phyloP scores from a whole-genome alignment of 1,140 invertebrate genomes.

The Psix sp. region DNA sequence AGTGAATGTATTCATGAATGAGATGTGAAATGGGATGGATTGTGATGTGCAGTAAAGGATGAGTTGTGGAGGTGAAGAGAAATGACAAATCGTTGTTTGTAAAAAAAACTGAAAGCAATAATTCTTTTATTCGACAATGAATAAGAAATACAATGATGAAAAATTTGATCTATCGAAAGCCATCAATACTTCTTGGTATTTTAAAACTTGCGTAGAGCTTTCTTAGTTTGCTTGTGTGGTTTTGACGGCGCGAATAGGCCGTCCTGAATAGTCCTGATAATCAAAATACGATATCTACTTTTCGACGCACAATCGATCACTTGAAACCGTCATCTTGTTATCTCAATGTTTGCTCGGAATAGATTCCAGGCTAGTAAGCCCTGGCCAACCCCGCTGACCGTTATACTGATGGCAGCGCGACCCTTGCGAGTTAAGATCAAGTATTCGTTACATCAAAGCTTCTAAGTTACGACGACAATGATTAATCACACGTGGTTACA shows the following conservation, averaged over 20 bases:
- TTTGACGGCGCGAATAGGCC: constrained; percentile 61
- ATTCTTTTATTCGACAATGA: constrained; percentile 68
- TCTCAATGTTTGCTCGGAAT: constrained; percentile 2
- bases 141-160: constrained; percentile 71
- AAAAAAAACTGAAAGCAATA: constrained; percentile 74
- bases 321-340: constrained; percentile 20
- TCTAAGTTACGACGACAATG: constrained; percentile 74
- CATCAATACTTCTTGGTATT: constrained; percentile 52
- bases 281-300: constrained; percentile 67
- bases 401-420: constrained; percentile 64
- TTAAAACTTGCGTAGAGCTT: constrained; percentile 52
- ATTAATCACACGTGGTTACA: constrained; percentile 74
- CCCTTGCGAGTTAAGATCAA: constrained; percentile 72
- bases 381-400: constrained; percentile 44
- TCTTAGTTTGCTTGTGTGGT: constrained; percentile 39
- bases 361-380: neutral
- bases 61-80: too few relatives aligned
- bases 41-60: too few relatives aligned
- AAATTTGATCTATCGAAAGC: constrained; percentile 60
- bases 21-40: neutral
- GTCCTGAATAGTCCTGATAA: constrained; percentile 63
- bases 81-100: constrained; percentile 35
- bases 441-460: constrained; percentile 73
- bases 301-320: constrained; percentile 34
- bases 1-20: neutral